Percentiles rank a stretch among this genome's conserved stretches.
These are phyloP conservation scores for Heliothis subflexa DNA, from an alignment of 1,140 invertebrate genomes.

Conservation along the genomic window DNA sequence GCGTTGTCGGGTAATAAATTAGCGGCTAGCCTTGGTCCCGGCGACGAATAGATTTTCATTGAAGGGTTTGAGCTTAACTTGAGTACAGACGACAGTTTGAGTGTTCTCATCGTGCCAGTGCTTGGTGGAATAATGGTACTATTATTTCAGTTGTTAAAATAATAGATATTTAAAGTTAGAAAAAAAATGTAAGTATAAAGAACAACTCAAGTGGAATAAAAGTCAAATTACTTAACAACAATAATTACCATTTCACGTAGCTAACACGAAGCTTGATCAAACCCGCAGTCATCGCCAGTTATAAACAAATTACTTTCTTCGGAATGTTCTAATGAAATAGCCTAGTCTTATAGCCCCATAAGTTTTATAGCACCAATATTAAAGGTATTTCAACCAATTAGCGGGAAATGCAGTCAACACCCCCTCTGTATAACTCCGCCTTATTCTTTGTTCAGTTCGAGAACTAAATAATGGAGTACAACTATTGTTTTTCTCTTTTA, in stretches of 20 bases:
- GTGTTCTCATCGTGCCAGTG: too few relatives aligned
- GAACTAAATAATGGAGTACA: slow-evolving; percentile 41
- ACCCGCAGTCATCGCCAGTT: slow-evolving; percentile 29
- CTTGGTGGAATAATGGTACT: neutral
- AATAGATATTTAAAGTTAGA: too few relatives aligned
- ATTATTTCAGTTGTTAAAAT: neutral
- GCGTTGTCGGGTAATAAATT: slow-evolving; percentile 45
- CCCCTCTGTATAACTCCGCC: slow-evolving; percentile 40
- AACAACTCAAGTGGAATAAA: neutral
- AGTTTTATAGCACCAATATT: slow-evolving; percentile 42
- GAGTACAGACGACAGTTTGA: slow-evolving; percentile 22
- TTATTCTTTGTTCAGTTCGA: slow-evolving; percentile 40
- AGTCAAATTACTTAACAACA: slow-evolving; percentile 7
- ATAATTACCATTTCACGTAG: slow-evolving; percentile 14
- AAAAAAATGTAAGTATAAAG: neutral
- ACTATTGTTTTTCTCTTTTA: slow-evolving; percentile 44
- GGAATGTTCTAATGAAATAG: slow-evolving; percentile 43
- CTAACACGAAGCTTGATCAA: neutral
- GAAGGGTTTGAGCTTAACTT: slow-evolving; percentile 35
- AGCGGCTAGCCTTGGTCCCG: slow-evolving; percentile 25
- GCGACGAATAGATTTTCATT: slow-evolving; percentile 45
- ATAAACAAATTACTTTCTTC: slow-evolving; percentile 39
- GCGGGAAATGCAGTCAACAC: slow-evolving; percentile 33
- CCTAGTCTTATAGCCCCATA: slow-evolving; percentile 38
- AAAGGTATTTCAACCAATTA: slow-evolving; percentile 47